These are phyloP conservation scores for Chrysemys picta DNA, from an alignment of 2,113 vertebrate species.

Conservation along the genomic window DNA sequence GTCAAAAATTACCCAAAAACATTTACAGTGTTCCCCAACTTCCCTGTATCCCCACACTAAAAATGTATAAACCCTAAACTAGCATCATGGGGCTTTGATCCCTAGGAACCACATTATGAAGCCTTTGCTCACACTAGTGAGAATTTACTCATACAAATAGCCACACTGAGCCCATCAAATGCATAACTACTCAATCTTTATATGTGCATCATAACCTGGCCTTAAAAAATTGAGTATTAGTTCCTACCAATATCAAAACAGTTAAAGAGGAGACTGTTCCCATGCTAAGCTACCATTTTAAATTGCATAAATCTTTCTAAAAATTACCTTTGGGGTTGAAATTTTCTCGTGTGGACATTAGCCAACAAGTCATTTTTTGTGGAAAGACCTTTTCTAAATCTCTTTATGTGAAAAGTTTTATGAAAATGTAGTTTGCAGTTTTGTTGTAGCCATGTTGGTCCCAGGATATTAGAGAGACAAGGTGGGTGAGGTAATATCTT, in stretches of 20 bases:
- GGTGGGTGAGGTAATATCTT: neutral
- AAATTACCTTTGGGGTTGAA: neutral
- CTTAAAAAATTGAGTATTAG: neutral
- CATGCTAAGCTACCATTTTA: neutral
- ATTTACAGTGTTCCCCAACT: neutral
- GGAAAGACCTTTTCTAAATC: neutral
- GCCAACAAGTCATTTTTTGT: neutral
- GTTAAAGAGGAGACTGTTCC: neutral
- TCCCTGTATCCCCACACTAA: fast-evolving
- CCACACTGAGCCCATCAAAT: neutral
- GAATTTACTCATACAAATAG: neutral
- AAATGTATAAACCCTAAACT: neutral
- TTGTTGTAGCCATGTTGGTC: neutral
- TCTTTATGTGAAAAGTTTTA: neutral
- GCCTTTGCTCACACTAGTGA: neutral
- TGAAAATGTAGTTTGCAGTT: neutral
- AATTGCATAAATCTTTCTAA: neutral
- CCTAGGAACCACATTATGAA: neutral
- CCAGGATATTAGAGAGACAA: neutral
- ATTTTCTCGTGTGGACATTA: neutral
- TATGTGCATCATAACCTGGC: neutral
- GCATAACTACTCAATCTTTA: fast-evolving
- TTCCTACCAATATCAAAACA: neutral
- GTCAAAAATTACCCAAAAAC: neutral
- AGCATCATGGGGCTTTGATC: fast-evolving